Evolutionary conservation across 2,113 vertebrate species (phyloP).

Genomic region (Bujurquina vittata): DNA sequence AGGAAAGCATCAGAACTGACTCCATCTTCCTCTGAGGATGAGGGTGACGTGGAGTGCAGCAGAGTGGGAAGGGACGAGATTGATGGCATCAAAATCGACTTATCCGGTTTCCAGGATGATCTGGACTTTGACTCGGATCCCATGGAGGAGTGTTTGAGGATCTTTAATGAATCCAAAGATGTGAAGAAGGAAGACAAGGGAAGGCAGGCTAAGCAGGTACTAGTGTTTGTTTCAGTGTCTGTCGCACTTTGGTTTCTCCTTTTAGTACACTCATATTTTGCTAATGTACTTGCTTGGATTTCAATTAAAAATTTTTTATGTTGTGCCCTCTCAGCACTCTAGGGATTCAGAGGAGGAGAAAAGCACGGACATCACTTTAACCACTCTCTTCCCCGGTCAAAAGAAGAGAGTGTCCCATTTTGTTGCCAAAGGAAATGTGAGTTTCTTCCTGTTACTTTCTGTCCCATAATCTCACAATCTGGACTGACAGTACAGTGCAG

Average conservation of each 20-base stretch:
- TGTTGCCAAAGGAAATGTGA: conserved; percentile 86
- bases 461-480: not conserved
- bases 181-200: conserved; percentile 95
- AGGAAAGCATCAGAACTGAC: conserved; percentile 64
- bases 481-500: not conserved
- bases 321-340: conserved; percentile 57
- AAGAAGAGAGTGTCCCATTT: conserved; percentile 96
- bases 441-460: conserved; percentile 48
- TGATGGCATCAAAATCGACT: conserved; percentile 71
- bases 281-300: not conserved
- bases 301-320: not conserved
- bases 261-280: not conserved
- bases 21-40: conserved; percentile 72
- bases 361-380: conserved; percentile 81
- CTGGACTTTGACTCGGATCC: conserved; percentile 92
- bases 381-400: conserved; percentile 91
- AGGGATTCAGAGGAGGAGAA: conserved; percentile 80
- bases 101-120: conserved; percentile 86
- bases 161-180: conserved; percentile 95
- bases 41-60: conserved; percentile 46
- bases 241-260: not conserved
- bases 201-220: conserved; percentile 91
- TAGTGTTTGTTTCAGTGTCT: not conserved
- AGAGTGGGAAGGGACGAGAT: conserved; percentile 50
- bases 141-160: conserved; percentile 96